Evolutionary conservation across 2,888 invertebrate species (phyloP).

Genomic region (Drosophila neonasuta): DNA sequence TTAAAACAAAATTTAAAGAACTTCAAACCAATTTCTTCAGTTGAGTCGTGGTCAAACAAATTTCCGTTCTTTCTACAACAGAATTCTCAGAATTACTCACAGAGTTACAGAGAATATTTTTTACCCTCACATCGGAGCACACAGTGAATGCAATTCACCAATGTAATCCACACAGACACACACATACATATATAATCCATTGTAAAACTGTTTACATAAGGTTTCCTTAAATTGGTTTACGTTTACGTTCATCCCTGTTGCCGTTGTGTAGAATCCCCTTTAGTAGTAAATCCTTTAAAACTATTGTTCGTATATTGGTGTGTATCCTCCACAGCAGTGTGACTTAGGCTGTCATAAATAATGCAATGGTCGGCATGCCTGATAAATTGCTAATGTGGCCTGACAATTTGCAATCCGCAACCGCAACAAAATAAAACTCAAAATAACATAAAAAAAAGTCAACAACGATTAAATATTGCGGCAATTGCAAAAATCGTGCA

Average conservation of each 20-base stretch:
- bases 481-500: slow-evolving; percentile 10
- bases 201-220: slow-evolving; percentile 72
- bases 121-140: slow-evolving; percentile 6
- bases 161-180: slow-evolving; percentile 29
- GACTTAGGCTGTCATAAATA: slow-evolving; percentile 69
- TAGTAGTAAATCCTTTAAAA: slow-evolving; percentile 37
- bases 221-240: slow-evolving; percentile 77
- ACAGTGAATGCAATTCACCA: neutral
- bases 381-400: slow-evolving; percentile 67
- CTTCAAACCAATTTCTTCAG: neutral
- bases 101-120: slow-evolving; percentile 1
- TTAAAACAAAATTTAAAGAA: neutral
- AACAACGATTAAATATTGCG: slow-evolving; percentile 3
- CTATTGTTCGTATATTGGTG: slow-evolving; percentile 1
- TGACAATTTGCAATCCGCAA: slow-evolving; percentile 59
- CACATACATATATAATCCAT: slow-evolving; percentile 66
- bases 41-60: neutral
- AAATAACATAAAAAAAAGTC: slow-evolving; percentile 15
- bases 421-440: slow-evolving; percentile 47
- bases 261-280: slow-evolving; percentile 7
- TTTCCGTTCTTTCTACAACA: neutral
- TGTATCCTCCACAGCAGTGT: slow-evolving; percentile 48
- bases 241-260: slow-evolving; percentile 56
- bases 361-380: slow-evolving; percentile 64
- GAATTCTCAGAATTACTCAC: slow-evolving; percentile 21